Percentiles rank a stretch among this genome's conserved stretches.
Conservation (phyloP, 2,888 invertebrate species). For the Conus canariensis region DNA sequence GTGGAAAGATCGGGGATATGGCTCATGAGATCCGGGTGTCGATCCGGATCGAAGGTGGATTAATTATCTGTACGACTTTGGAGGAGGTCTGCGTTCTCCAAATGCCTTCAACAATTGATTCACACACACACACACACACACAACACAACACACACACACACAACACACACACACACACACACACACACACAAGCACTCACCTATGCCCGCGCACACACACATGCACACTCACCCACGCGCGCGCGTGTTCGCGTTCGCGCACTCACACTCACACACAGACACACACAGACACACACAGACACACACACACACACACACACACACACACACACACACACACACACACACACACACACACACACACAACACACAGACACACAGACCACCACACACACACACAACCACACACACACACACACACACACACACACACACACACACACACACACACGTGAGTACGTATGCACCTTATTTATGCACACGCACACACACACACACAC, state of each 20-base stretch:
- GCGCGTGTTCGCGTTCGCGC: not conserved
- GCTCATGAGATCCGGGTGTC: too few relatives aligned
- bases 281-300: not conserved
- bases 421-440: slow-evolving; percentile 10
- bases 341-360: not conserved
- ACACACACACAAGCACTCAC: too few relatives aligned
- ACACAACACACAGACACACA: not conserved
- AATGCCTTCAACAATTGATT: too few relatives aligned
- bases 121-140: too few relatives aligned
- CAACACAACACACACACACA: too few relatives aligned
- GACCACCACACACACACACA: not conserved
- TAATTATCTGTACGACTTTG: too few relatives aligned
- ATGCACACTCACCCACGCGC: not conserved
- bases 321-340: not conserved
- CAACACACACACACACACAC: too few relatives aligned
- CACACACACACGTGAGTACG: not conserved
- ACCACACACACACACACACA: not conserved
- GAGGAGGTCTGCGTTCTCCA: too few relatives aligned
- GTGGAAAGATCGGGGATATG: too few relatives aligned
- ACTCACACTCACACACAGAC: not conserved
- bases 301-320: not conserved
- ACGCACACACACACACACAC: not conserved
- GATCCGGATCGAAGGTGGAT: too few relatives aligned
- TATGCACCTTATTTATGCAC: too few relatives aligned
- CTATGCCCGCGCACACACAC: too few relatives aligned